Evolutionary conservation across 2,113 vertebrate species (phyloP).

Genomic region (Sisor rabdophorus): DNA sequence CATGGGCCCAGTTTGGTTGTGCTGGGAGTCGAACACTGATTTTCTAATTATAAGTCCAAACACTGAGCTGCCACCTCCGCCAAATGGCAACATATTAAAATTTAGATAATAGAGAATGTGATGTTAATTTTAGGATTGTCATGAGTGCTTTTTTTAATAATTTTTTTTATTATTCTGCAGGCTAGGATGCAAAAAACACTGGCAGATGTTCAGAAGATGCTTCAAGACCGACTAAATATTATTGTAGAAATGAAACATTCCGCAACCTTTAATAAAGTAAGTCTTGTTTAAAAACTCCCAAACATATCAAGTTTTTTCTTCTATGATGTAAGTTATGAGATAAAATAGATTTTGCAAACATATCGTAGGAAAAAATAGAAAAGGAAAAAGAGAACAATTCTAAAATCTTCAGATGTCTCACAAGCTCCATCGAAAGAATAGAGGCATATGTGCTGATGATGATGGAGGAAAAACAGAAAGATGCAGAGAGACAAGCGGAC

Average conservation of each 20-base stretch:
- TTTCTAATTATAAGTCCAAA: neutral
- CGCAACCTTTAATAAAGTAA: constrained; percentile 19
- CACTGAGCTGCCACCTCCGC: too few relatives aligned
- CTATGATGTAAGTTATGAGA: neutral
- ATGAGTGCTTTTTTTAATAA: neutral
- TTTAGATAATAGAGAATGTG: neutral
- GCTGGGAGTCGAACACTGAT: too few relatives aligned
- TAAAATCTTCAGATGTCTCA: constrained; percentile 31
- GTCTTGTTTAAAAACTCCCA: neutral
- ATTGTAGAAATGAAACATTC: constrained; percentile 20
- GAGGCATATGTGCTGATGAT: constrained; percentile 29
- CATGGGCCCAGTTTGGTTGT: too few relatives aligned
- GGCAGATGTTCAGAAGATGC: constrained; percentile 15
- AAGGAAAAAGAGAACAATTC: constrained; percentile 26
- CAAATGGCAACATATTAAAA: neutral
- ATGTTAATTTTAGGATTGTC: too few relatives aligned
- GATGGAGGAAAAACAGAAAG: constrained; percentile 33
- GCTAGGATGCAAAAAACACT: constrained; percentile 16
- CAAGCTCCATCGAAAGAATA: constrained; percentile 19
- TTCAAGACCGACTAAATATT: constrained; percentile 13
- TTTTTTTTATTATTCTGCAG: neutral
- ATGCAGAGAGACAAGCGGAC: constrained; percentile 27
- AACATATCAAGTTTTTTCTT: neutral
- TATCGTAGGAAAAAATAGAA: constrained; percentile 24
- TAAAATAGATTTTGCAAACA: neutral